Evolutionary conservation across 2,113 vertebrate genomes (phyloP).

Genomic region (Scophthalmus maximus): DNA sequence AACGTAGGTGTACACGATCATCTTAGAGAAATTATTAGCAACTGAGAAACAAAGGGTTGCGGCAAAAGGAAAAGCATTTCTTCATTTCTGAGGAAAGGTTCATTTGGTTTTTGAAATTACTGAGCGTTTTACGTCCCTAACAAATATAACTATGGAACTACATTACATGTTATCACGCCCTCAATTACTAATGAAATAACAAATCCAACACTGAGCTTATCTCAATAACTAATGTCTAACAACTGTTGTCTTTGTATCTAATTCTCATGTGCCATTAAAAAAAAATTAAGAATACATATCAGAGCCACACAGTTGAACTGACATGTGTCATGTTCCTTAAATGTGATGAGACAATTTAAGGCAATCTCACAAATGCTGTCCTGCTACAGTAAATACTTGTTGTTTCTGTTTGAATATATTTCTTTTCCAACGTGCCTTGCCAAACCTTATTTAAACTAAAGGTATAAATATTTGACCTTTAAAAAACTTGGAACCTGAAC

Average conservation of each 20-base stretch:
- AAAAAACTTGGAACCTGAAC: background rate
- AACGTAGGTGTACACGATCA: conserved; percentile 5
- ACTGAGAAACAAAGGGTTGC: conserved; percentile 25
- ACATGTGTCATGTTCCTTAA: background rate
- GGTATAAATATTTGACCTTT: background rate
- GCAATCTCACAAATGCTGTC: background rate
- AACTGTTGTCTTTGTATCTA: background rate
- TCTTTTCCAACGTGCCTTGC: background rate
- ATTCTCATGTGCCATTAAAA: background rate
- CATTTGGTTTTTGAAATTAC: background rate
- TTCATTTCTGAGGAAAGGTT: background rate
- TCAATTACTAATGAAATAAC: background rate
- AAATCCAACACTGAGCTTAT: background rate
- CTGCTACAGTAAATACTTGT: background rate
- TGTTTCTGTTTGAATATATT: background rate
- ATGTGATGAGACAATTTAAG: background rate
- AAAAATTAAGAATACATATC: background rate
- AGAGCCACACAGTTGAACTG: background rate
- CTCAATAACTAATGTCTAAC: background rate
- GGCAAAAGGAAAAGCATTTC: background rate
- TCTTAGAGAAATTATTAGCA: conserved; percentile 38
- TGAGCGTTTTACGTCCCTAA: background rate
- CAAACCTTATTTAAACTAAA: background rate
- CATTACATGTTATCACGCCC: background rate
- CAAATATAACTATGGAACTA: background rate